These are phyloP conservation scores for Clinocottus analis DNA, from an alignment of 2,113 vertebrate species.

Conservation along the genomic window DNA sequence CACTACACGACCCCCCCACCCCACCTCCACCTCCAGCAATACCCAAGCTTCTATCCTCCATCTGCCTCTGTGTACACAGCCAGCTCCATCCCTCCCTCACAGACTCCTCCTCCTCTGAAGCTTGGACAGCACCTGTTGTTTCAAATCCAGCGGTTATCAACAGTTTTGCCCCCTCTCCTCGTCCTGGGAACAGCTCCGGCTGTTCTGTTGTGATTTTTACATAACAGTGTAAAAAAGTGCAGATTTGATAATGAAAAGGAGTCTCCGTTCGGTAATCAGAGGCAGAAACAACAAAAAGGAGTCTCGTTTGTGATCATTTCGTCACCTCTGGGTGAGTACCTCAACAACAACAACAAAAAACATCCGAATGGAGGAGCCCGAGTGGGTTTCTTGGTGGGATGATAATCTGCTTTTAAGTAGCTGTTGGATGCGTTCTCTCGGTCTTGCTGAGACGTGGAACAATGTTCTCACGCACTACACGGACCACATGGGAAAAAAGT, in stretches of 20 bases:
- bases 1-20: neutral
- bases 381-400: neutral
- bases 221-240: neutral
- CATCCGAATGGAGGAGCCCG: neutral
- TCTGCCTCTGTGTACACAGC: conserved; percentile 1
- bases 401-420: conserved; percentile 5
- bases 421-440: neutral
- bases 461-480: neutral
- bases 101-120: neutral
- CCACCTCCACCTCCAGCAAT: neutral
- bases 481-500: neutral
- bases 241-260: conserved; percentile 32
- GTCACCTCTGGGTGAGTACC: neutral
- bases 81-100: conserved; percentile 9
- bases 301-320: conserved; percentile 14
- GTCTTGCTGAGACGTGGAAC: neutral
- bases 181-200: neutral
- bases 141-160: conserved; percentile 46
- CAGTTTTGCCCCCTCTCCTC: conserved; percentile 34
- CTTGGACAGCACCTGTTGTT: conserved; percentile 72
- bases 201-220: conserved; percentile 46
- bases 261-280: conserved; percentile 15
- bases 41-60: conserved; percentile 16
- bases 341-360: neutral
- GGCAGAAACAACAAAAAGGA: neutral